Conservation (phyloP, 1,140 invertebrate genomes). For the Danaus melanippus region DNA sequence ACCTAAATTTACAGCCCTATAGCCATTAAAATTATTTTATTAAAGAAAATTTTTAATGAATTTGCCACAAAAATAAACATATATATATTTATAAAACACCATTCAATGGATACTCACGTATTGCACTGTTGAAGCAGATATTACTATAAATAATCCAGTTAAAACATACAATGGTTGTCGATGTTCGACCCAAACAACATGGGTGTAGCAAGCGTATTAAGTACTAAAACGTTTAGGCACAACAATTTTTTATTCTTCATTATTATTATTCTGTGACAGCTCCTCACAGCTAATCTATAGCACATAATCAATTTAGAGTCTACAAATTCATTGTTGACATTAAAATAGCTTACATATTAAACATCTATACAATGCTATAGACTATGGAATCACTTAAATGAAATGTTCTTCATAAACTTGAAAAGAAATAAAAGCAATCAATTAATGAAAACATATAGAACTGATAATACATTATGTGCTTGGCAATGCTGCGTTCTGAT, state of each 20-base stretch:
- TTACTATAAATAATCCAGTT: slow-evolving; percentile 20
- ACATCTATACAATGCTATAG: slow-evolving; percentile 16
- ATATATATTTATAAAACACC: slow-evolving; percentile 28
- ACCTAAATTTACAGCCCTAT: slow-evolving; percentile 64
- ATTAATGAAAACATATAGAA: too few species aligned
- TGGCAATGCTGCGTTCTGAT: slow-evolving; percentile 3
- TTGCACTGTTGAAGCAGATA: slow-evolving; percentile 53
- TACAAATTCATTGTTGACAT: slow-evolving; percentile 32
- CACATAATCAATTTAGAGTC: slow-evolving; percentile 29
- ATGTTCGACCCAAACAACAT: slow-evolving; percentile 11
- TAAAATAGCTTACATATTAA: slow-evolving; percentile 18
- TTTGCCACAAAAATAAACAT: slow-evolving; percentile 28
- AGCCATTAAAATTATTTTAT: slow-evolving; percentile 31
- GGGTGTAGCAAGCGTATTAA: slow-evolving; percentile 29
- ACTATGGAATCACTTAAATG: slow-evolving; percentile 6
- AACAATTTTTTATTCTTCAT: slow-evolving; percentile 28
- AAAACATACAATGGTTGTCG: slow-evolving; percentile 9
- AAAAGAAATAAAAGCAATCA: too few species aligned
- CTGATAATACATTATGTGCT: too few species aligned
- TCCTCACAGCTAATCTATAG: slow-evolving; percentile 13
- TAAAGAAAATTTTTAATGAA: slow-evolving; percentile 32
- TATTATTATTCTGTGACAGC: slow-evolving; percentile 14
- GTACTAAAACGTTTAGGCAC: slow-evolving; percentile 48
- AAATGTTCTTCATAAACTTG: too few species aligned
- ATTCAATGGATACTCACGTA: slow-evolving; percentile 55